phyloP scores from a whole-genome alignment of 2,797 vertebrate genomes.

The Lophotriccus pileatus region DNA sequence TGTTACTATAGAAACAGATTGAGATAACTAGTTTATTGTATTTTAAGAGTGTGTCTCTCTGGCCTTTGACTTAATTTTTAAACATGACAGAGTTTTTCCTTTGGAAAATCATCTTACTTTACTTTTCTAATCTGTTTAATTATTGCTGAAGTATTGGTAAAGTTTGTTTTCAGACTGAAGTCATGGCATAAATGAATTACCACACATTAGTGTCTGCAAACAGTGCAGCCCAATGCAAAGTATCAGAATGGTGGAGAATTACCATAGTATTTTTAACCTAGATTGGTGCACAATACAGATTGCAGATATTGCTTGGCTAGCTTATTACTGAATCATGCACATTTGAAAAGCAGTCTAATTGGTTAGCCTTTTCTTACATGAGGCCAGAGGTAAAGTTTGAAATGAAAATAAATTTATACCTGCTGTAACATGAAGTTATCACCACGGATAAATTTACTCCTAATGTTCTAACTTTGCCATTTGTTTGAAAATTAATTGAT shows the following conservation, averaged over 20 bases:
- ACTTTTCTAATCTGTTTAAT: background rate
- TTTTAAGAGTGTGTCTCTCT: background rate
- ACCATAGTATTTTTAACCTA: background rate
- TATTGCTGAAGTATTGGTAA: background rate
- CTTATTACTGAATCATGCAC: background rate
- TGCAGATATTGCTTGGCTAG: background rate
- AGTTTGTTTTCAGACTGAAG: background rate
- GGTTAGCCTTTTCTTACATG: background rate
- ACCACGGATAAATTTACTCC: background rate
- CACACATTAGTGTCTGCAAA: background rate
- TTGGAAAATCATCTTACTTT: background rate
- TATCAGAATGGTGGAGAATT: background rate
- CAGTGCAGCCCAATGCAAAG: background rate
- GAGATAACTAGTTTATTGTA: constrained; percentile 9
- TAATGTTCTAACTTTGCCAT: constrained; percentile 1
- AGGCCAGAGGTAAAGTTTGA: background rate
- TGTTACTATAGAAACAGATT: constrained; percentile 33
- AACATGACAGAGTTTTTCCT: background rate
- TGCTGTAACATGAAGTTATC: background rate
- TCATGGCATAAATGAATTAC: background rate
- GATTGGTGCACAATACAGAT: background rate
- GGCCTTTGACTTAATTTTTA: constrained; percentile 12
- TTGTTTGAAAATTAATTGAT: constrained; percentile 15
- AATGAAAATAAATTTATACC: background rate
- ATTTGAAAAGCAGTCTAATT: background rate